Percentiles rank a stretch among this genome's conserved stretches.
These are phyloP conservation scores for Drosophila lutescens DNA, from an alignment of 2,888 invertebrate species.

Conservation along the genomic window DNA sequence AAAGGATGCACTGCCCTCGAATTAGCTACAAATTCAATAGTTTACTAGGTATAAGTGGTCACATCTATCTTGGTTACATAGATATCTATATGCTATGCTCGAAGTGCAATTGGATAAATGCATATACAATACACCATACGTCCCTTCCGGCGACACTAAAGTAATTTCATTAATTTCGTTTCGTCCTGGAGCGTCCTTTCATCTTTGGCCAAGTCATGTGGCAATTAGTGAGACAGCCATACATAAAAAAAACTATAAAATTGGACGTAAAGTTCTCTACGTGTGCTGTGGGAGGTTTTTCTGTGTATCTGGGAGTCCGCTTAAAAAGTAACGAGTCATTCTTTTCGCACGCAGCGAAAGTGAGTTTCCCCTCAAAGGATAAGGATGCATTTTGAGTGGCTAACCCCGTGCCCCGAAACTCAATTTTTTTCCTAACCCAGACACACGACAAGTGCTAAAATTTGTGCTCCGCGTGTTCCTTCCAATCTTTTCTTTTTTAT, in stretches of 20 bases:
- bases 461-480: slow-evolving; percentile 35
- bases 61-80: slow-evolving; percentile 60
- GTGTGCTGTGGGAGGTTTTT: slow-evolving; percentile 16
- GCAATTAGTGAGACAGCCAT: slow-evolving; percentile 62
- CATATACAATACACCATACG: slow-evolving; percentile 51
- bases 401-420: slow-evolving; percentile 3
- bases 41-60: slow-evolving; percentile 61
- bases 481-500: slow-evolving; percentile 35
- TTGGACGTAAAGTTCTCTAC: slow-evolving; percentile 62
- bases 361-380: slow-evolving; percentile 17
- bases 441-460: slow-evolving; percentile 36
- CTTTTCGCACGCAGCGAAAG: slow-evolving; percentile 43
- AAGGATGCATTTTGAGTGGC: slow-evolving; percentile 38
- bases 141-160: slow-evolving; percentile 58
- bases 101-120: slow-evolving; percentile 63
- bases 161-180: slow-evolving; percentile 61
- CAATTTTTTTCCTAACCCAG: slow-evolving; percentile 18
- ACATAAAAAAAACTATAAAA: slow-evolving; percentile 60
- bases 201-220: slow-evolving; percentile 45
- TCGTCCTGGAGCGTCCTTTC: slow-evolving; percentile 24
- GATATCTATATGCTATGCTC: slow-evolving; percentile 50
- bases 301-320: slow-evolving; percentile 15
- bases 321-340: slow-evolving; percentile 52
- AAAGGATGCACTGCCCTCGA: slow-evolving; percentile 75
- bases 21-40: slow-evolving; percentile 51